Conservation (phyloP, 2,797 vertebrate species). For the Premnoplex brunnescens region DNA sequence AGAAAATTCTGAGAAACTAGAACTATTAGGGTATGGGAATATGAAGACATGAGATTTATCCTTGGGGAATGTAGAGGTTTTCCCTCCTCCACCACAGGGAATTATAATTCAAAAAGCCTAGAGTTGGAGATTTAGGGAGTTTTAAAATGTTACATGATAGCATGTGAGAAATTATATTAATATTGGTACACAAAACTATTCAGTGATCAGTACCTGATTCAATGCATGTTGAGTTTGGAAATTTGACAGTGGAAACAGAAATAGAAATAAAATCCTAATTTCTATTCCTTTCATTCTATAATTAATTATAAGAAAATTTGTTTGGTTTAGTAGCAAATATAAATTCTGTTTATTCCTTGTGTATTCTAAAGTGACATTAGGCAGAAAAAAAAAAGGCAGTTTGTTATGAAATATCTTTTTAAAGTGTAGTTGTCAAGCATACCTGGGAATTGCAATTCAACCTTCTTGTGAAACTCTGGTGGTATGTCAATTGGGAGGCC, state of each 20-base stretch:
- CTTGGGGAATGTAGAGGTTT: neutral
- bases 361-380: neutral
- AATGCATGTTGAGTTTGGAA: neutral
- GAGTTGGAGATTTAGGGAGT: neutral
- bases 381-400: neutral
- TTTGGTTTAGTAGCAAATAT: neutral
- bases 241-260: neutral
- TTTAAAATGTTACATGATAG: neutral
- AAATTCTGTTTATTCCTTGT: neutral
- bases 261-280: neutral
- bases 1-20: neutral
- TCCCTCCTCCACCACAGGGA: neutral
- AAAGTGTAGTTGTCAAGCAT: neutral
- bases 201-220: neutral
- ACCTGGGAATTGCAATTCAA: neutral
- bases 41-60: neutral
- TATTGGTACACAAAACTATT: neutral
- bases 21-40: neutral
- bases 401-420: neutral
- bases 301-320: neutral
- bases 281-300: neutral
- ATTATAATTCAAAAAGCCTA: neutral
- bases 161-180: neutral
- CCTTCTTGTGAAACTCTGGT: neutral
- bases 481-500: neutral